Evolutionary conservation across 2,888 invertebrate species (phyloP).

Genomic region (Agriopis aurantiaria): DNA sequence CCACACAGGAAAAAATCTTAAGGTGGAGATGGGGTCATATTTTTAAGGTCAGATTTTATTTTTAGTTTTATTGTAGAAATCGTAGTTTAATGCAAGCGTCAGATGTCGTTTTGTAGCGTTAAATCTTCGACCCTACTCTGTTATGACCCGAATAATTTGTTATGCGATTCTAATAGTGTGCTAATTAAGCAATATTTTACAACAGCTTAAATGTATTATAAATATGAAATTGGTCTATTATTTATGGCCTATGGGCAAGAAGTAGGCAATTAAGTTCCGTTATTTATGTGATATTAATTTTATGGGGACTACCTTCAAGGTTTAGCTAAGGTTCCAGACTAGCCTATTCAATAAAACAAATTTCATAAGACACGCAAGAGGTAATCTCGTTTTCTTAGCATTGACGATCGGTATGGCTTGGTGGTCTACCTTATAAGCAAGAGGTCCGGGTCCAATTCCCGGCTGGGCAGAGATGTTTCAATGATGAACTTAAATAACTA

Average conservation of each 20-base stretch:
- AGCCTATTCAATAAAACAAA: background rate
- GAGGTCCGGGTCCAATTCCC: too few species aligned
- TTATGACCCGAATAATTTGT: conserved; percentile 24
- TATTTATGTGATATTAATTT: conserved; percentile 26
- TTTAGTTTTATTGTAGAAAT: too few species aligned
- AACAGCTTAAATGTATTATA: conserved; percentile 25
- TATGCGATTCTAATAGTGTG: conserved; percentile 21
- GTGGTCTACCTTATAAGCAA: too few species aligned
- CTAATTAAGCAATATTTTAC: conserved; percentile 28
- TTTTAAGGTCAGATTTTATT: too few species aligned
- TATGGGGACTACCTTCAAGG: conserved; percentile 7
- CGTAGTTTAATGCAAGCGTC: too few species aligned
- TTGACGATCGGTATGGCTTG: too few species aligned
- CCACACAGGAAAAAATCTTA: too few species aligned
- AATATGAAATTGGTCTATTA: conserved; percentile 24
- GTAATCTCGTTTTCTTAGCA: too few species aligned
- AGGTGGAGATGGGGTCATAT: too few species aligned
- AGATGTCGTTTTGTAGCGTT: background rate
- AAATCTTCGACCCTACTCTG: conserved; percentile 12
- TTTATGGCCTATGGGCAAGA: conserved; percentile 22
- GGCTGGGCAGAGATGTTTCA: too few species aligned
- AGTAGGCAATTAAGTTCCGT: conserved; percentile 5
- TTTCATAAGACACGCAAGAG: background rate
- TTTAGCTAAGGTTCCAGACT: background rate
- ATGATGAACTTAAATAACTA: too few species aligned